Base-by-base conservation (phyloP, 2,888 invertebrate genomes). In the Scrobipalpa costella region DNA sequence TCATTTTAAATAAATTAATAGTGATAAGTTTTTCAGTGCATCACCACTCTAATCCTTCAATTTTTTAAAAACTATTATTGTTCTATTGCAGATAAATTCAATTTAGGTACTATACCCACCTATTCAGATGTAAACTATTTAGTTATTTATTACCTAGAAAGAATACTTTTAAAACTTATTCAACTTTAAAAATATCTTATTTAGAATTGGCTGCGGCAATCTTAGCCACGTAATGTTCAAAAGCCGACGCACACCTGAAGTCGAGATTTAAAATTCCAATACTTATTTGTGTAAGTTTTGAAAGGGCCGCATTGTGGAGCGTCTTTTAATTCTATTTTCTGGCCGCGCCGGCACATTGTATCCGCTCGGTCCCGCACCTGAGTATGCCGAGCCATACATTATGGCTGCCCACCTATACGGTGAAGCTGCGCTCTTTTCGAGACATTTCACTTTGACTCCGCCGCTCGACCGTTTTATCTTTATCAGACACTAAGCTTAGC, bases 251-350 rank as follows among this genome's bases (percentile, higher is more conserved):
- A 78, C 81, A 79, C 77, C 77, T 78, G 76, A 79, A 52, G 50
- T 9, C 57, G 34, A 38, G 59, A 77, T 77, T 84, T 81, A 82
- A 81, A 80, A 83, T 83, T 81, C 78, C 78, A 73, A 79, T 77
- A 80, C 77, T 79, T 82, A 83, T 85, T 81, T 84, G 76, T 81
- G 79, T 74, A 78, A 74, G 69, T 72, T 76, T 80, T 82, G 80
- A 85, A 84, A 86, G 80, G 77, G 81, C 83, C 44, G 59, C 85
- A 86, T 88, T 88, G 88, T 88, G 81, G 80, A 74, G 74, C 76
- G 82, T 81, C 81, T 85, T 90, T 88, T 88, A 84, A 85, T 87
- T 87, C 83, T 87, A 84, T 87, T 88, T 73, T 73, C 67, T 75
- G 68, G 62, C 65, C 21, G 62, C 65, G 69, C 64, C 65, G 63